Evolutionary conservation across 2,797 vertebrate genomes (phyloP).

Genomic region (Mallotus villosus): DNA sequence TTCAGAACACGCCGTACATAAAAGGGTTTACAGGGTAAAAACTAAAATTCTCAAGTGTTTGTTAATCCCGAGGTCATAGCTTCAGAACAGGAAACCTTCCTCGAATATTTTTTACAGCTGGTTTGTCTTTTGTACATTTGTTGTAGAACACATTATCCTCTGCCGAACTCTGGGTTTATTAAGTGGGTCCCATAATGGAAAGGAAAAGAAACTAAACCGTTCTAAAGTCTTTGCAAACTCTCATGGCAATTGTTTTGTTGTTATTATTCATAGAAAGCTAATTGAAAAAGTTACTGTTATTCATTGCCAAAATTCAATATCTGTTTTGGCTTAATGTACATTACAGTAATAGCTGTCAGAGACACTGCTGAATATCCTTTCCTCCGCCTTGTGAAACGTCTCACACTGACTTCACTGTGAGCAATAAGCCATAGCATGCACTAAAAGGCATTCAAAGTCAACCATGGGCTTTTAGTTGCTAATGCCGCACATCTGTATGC

Average conservation of each 20-base stretch:
- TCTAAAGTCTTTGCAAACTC: too few relatives aligned
- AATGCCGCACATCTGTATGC: neutral
- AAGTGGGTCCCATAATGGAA: too few relatives aligned
- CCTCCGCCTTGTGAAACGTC: neutral
- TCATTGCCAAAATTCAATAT: neutral
- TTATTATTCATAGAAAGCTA: too few relatives aligned
- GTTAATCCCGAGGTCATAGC: neutral
- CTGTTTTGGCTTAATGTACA: neutral
- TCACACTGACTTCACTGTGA: neutral
- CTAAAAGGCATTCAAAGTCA: neutral
- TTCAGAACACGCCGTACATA: conserved; percentile 16
- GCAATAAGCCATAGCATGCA: neutral
- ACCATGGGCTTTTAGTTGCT: neutral
- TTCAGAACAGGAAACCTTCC: neutral
- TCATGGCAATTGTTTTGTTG: too few relatives aligned
- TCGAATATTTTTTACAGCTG: neutral
- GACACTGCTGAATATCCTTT: neutral
- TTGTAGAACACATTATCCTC: neutral
- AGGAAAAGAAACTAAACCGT: too few relatives aligned
- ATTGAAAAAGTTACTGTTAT: neutral
- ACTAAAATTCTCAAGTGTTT: neutral
- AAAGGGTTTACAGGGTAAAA: neutral
- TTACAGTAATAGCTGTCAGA: neutral
- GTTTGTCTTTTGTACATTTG: neutral
- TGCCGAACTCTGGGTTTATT: neutral